These are phyloP conservation scores for Gymnodraco acuticeps DNA, from an alignment of 2,797 vertebrate species.

Conservation along the genomic window DNA sequence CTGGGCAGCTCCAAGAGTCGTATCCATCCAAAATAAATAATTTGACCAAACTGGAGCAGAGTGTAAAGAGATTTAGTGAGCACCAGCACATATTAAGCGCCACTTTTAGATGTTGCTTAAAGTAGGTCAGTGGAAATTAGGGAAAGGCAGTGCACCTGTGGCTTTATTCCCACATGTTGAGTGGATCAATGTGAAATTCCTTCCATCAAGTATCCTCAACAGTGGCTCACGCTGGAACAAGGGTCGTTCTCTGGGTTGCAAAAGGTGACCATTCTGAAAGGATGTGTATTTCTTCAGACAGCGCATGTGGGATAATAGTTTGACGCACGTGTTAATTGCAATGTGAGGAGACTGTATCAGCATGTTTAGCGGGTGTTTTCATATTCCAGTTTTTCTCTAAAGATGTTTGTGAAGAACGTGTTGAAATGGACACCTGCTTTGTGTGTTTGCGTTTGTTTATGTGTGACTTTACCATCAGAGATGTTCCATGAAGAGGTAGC, in stretches of 20 bases:
- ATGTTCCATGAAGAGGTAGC: slow-evolving; percentile 91
- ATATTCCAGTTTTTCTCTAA: not conserved
- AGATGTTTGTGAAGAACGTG: not conserved
- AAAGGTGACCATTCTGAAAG: slow-evolving; percentile 12
- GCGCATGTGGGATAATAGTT: slow-evolving; percentile 19
- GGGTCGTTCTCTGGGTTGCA: slow-evolving; percentile 21
- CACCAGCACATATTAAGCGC: not conserved
- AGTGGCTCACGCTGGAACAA: slow-evolving; percentile 5
- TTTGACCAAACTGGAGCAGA: slow-evolving; percentile 8
- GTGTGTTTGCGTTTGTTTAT: slow-evolving; percentile 11
- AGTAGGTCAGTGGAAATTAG: slow-evolving; percentile 63
- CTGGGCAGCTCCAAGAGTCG: slow-evolving; percentile 22
- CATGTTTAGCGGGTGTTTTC: slow-evolving; percentile 20
- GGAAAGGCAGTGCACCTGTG: slow-evolving; percentile 53
- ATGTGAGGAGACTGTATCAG: slow-evolving; percentile 4
- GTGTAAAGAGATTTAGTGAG: not conserved
- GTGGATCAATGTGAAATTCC: slow-evolving; percentile 50
- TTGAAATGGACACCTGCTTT: not conserved
- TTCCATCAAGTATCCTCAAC: slow-evolving; percentile 50
- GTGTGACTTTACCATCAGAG: slow-evolving; percentile 87
- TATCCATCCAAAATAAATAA: slow-evolving; percentile 15
- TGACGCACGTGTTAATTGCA: slow-evolving; percentile 11
- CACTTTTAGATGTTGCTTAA: slow-evolving; percentile 18
- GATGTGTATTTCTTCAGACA: slow-evolving; percentile 28
- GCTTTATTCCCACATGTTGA: slow-evolving; percentile 42